phyloP scores from a whole-genome alignment of 2,113 vertebrate species.

The Notarius quadriscutis region DNA sequence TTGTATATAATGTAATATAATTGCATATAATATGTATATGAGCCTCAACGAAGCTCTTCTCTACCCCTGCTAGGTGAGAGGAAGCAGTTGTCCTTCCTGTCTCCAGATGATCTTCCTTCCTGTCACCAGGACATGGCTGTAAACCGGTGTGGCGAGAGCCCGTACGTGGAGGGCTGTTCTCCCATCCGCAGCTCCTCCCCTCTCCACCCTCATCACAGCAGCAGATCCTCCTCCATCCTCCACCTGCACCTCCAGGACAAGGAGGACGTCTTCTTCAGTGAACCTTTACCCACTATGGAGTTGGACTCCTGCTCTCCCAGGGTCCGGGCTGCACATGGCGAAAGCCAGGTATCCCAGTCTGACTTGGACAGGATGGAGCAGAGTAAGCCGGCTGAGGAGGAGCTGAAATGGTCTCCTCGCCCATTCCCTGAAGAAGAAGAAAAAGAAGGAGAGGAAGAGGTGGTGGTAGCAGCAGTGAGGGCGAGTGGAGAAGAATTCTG shows the following conservation, averaged over 20 bases:
- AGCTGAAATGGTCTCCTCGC: conserved; percentile 55
- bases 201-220: conserved; percentile 65
- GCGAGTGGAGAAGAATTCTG: conserved; percentile 63
- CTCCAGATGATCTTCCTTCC: conserved; percentile 74
- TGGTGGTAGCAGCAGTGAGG: conserved; percentile 72
- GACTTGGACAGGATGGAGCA: conserved; percentile 53
- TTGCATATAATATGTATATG: not conserved
- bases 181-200: conserved; percentile 87
- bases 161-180: conserved; percentile 90
- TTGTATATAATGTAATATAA: not conserved
- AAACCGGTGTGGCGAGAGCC: conserved; percentile 73
- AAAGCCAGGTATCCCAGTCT: not conserved
- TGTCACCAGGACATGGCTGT: conserved; percentile 62
- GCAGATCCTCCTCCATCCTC: conserved; percentile 74
- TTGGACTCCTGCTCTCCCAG: conserved; percentile 56
- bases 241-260: conserved; percentile 73
- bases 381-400: conserved; percentile 75
- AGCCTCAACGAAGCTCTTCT: not conserved
- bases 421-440: not conserved
- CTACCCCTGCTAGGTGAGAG: conserved; percentile 67
- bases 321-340: not conserved
- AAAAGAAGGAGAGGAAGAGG: conserved; percentile 67
- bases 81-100: conserved; percentile 73
- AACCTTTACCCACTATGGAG: conserved; percentile 59
- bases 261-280: conserved; percentile 57